A percentile compares a stretch with the other conserved stretches of the same genome.
These are phyloP conservation scores for Aramus guarauna DNA, from an alignment of 2,113 vertebrate species.

Conservation along the genomic window DNA sequence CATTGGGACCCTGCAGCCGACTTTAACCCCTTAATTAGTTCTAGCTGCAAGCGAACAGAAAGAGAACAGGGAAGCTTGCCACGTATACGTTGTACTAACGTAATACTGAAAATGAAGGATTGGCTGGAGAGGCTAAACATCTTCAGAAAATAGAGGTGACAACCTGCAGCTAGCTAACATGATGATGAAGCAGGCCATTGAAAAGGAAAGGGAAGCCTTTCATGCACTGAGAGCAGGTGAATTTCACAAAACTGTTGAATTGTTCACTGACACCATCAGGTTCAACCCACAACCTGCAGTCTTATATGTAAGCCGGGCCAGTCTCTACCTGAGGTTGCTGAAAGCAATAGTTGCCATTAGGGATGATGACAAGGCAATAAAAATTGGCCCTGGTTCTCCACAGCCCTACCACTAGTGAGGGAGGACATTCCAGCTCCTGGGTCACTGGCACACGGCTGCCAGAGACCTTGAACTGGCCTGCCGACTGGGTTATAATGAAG, in stretches of 20 bases:
- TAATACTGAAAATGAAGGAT: background rate
- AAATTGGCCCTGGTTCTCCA: conserved; percentile 80
- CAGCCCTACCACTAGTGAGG: conserved; percentile 83
- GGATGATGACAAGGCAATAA: conserved; percentile 80
- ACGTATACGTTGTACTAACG: background rate
- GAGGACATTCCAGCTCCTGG: conserved; percentile 59
- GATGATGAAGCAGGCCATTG: background rate
- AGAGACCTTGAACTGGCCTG: background rate
- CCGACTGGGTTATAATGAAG: background rate
- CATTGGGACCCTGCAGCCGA: background rate
- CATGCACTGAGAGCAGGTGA: background rate
- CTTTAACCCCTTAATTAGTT: background rate
- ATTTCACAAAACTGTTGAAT: background rate
- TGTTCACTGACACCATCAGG: background rate
- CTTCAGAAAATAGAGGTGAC: background rate
- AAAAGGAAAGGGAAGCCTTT: background rate
- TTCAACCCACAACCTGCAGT: background rate
- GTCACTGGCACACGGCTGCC: background rate
- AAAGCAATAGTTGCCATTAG: conserved; percentile 81
- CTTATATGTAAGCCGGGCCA: background rate
- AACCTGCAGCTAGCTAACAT: background rate
- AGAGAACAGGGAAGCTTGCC: background rate
- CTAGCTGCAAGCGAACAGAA: background rate
- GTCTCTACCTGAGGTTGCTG: conserved; percentile 78
- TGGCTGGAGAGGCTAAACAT: background rate